These are phyloP conservation scores for Mirounga angustirostris DNA, from an alignment of 2,113 vertebrate genomes.

Conservation along the genomic window DNA sequence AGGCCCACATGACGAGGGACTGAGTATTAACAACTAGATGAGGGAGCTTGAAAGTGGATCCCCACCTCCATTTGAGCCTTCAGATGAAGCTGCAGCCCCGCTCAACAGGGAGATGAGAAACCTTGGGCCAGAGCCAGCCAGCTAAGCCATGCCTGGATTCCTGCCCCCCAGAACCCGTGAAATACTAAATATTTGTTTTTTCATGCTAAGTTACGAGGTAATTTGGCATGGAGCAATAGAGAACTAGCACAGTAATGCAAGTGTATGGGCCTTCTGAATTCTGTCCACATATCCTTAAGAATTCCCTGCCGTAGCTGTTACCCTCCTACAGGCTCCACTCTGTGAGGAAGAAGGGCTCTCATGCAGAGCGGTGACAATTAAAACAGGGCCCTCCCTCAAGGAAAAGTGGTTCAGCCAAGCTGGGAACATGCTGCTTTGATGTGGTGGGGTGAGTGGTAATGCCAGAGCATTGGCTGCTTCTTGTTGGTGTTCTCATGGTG, in stretches of 20 bases:
- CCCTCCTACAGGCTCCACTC: background rate
- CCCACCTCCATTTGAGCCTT: background rate
- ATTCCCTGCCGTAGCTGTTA: background rate
- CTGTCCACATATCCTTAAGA: background rate
- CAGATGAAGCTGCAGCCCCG: background rate
- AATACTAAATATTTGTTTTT: background rate
- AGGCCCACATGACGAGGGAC: background rate
- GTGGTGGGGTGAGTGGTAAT: background rate
- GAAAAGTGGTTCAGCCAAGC: background rate
- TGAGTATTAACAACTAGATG: too few relatives aligned
- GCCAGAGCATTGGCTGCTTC: background rate
- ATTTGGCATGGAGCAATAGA: background rate
- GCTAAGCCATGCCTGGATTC: background rate
- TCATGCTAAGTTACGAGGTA: background rate
- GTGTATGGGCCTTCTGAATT: background rate
- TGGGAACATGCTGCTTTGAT: background rate
- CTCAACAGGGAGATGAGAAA: background rate
- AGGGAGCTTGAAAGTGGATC: background rate
- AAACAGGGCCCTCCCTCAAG: background rate
- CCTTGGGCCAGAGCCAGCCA: background rate
- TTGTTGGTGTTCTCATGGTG: background rate
- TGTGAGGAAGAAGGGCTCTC: background rate
- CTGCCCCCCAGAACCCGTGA: background rate
- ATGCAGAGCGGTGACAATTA: background rate
- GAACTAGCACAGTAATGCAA: background rate